phyloP scores from a whole-genome alignment of 2,113 vertebrate species.

The Sterna hirundo region DNA sequence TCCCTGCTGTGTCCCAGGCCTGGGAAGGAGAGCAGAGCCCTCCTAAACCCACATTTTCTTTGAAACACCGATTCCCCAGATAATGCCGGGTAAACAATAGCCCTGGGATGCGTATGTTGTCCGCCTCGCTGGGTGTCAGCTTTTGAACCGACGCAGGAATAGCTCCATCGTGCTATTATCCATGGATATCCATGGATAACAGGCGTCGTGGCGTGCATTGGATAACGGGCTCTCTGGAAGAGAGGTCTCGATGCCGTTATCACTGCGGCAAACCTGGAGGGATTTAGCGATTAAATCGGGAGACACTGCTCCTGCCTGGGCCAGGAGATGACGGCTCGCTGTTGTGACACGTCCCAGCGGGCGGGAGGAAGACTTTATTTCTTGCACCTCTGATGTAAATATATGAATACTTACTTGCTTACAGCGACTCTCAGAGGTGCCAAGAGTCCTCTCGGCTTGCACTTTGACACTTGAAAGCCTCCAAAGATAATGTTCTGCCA shows the following conservation, averaged over 20 bases:
- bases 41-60: background rate
- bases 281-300: background rate
- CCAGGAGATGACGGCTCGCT: background rate
- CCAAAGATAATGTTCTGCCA: background rate
- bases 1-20: background rate
- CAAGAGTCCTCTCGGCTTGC: background rate
- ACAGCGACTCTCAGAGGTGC: background rate
- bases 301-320: background rate
- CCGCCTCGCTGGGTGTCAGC: accelerated
- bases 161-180: background rate
- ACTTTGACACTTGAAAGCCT: slow-evolving; percentile 24
- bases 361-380: background rate
- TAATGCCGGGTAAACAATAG: background rate
- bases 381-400: background rate
- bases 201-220: too few relatives aligned
- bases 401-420: background rate
- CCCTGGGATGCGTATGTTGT: accelerated
- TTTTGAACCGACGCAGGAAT: accelerated
- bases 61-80: background rate
- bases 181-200: too few relatives aligned
- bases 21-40: background rate
- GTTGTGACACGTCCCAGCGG: accelerated
- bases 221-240: background rate
- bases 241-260: background rate
- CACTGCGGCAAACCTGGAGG: background rate